Percentiles rank a stretch among this genome's conserved stretches.
These are phyloP conservation scores for Coracopsis vasa DNA, from an alignment of 2,113 vertebrate species.

Conservation along the genomic window DNA sequence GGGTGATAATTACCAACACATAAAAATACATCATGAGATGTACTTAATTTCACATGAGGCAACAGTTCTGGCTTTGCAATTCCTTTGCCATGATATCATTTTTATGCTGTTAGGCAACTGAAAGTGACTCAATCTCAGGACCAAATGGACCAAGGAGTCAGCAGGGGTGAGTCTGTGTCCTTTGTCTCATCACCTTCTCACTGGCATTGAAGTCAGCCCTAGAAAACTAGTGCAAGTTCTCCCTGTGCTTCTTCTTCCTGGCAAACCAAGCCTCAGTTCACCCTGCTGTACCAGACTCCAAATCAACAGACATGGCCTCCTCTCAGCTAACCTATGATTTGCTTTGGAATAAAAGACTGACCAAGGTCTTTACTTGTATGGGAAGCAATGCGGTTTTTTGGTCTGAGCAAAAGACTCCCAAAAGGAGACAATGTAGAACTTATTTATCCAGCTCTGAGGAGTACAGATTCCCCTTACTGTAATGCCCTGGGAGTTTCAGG, in stretches of 20 bases:
- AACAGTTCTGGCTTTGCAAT: constrained; percentile 10
- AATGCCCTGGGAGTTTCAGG: background rate
- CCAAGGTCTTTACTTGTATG: background rate
- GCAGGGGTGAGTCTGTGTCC: accelerated
- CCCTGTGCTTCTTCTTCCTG: background rate
- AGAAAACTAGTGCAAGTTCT: background rate
- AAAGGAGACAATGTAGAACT: background rate
- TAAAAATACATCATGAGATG: constrained; percentile 32
- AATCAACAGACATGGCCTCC: background rate
- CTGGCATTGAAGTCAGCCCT: background rate
- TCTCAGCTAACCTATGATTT: background rate
- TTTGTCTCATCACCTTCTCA: background rate
- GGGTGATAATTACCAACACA: background rate
- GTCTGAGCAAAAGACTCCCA: background rate
- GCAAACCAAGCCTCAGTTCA: background rate
- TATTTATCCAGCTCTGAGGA: background rate
- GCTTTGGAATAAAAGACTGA: background rate
- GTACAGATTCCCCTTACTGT: background rate
- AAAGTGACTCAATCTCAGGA: background rate
- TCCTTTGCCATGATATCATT: constrained; percentile 3
- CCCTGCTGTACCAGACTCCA: background rate
- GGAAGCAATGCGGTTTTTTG: background rate
- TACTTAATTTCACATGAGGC: background rate
- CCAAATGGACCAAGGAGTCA: background rate
- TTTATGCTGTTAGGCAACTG: background rate